These are phyloP conservation scores for Tinea semifulvella DNA, from an alignment of 2,888 invertebrate genomes.

Conservation along the genomic window DNA sequence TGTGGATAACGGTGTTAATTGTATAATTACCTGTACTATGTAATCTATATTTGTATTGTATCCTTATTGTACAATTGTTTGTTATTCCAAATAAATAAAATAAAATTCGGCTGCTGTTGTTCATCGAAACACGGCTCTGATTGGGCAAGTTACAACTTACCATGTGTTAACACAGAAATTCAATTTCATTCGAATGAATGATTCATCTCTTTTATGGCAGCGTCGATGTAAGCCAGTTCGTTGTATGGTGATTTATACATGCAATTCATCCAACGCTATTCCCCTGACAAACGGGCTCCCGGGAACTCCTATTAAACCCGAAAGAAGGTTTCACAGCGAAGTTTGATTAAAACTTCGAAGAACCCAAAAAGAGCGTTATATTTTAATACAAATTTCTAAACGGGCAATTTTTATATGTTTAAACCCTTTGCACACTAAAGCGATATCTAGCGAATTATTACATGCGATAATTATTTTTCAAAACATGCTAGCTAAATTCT, in stretches of 20 bases:
- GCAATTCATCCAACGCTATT: background rate
- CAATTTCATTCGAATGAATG: background rate
- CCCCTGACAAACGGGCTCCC: background rate
- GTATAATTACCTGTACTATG: too few relatives aligned
- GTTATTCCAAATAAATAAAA: too few relatives aligned
- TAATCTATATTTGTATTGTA: too few relatives aligned
- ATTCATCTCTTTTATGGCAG: background rate
- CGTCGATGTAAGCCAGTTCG: background rate
- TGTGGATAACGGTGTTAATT: too few relatives aligned
- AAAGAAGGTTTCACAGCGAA: background rate
- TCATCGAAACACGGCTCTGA: too few relatives aligned
- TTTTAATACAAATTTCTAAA: background rate
- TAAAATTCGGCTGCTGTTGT: too few relatives aligned
- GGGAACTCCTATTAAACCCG: conserved; percentile 3
- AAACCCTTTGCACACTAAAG: too few relatives aligned
- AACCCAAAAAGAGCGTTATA: background rate
- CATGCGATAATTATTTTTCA: too few relatives aligned
- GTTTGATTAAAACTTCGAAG: conserved; percentile 7
- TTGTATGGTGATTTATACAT: background rate
- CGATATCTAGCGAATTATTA: too few relatives aligned
- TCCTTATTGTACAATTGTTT: too few relatives aligned
- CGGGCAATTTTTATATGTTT: background rate
- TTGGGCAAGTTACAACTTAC: too few relatives aligned
- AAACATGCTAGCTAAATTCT: too few relatives aligned
- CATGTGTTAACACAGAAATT: background rate